phyloP scores from a whole-genome alignment of 2,797 vertebrate genomes.

The Decapterus maruadsi region DNA sequence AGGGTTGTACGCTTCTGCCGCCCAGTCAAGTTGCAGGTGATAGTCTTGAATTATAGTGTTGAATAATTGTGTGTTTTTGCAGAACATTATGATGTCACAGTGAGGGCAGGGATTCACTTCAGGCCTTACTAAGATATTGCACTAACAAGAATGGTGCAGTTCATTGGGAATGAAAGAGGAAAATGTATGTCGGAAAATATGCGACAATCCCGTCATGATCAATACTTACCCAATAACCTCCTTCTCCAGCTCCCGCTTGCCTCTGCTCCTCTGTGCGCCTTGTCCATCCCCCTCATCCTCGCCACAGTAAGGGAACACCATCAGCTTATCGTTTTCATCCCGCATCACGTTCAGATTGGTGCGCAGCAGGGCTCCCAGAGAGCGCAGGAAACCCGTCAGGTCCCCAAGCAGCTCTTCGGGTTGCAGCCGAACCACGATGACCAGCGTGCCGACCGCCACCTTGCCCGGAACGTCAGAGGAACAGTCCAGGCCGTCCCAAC shows the following conservation, averaged over 20 bases:
- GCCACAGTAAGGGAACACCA: constrained; percentile 91
- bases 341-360: constrained; percentile 90
- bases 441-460: constrained; percentile 86
- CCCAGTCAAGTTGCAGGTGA: too few species aligned
- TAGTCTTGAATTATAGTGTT: too few species aligned
- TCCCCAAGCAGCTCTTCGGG: constrained; percentile 90
- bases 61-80: too few species aligned
- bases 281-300: constrained; percentile 41
- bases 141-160: too few species aligned
- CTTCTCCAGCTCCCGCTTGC: constrained; percentile 86
- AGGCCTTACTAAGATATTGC: too few species aligned
- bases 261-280: constrained; percentile 58
- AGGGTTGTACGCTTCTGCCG: too few species aligned
- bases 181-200: not conserved
- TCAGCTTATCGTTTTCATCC: constrained; percentile 84
- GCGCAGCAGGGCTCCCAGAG: constrained; percentile 90
- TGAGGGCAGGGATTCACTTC: too few species aligned
- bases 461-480: constrained; percentile 83
- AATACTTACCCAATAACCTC: constrained; percentile 79
- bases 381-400: constrained; percentile 90
- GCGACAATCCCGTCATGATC: not conserved
- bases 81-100: too few species aligned
- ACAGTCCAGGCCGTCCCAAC: constrained; percentile 96
- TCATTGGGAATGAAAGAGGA: not conserved
- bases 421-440: constrained; percentile 94